A percentile compares a stretch with the other conserved stretches of the same genome.
Conservation (phyloP, 2,797 vertebrate species). For the Molossus alvarezi region DNA sequence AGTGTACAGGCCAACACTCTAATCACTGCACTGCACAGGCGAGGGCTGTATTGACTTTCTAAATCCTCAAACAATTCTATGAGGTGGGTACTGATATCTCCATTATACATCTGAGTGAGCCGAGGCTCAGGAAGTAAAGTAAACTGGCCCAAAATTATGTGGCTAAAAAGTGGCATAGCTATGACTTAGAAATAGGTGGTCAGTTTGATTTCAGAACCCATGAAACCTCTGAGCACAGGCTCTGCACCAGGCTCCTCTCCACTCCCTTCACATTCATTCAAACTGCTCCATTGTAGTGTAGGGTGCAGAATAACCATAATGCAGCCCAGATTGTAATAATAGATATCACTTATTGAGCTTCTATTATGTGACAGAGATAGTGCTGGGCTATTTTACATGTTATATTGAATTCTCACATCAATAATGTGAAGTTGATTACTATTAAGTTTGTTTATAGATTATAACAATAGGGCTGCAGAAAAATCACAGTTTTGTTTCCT, state of each 20-base stretch:
- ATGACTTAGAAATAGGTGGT: neutral
- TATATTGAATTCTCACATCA: neutral
- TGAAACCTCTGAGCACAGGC: neutral
- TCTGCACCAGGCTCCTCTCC: neutral
- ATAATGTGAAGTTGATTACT: neutral
- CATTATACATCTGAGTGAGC: neutral
- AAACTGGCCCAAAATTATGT: neutral
- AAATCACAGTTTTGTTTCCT: neutral
- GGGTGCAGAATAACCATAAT: neutral
- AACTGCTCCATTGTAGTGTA: neutral
- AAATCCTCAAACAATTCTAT: neutral
- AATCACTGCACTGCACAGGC: no score
- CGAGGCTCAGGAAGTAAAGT: neutral
- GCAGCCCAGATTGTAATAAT: neutral
- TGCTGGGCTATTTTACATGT: neutral
- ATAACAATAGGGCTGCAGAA: neutral
- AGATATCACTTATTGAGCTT: neutral
- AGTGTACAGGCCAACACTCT: no score
- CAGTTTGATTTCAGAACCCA: conserved; percentile 15
- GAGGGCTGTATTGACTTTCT: neutral
- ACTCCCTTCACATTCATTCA: neutral
- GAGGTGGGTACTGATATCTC: neutral
- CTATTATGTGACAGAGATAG: neutral
- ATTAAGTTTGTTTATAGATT: conserved; percentile 3
- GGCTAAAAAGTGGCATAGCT: neutral